Conservation (phyloP, 2,113 vertebrate species). For the Deroptyus accipitrinus region DNA sequence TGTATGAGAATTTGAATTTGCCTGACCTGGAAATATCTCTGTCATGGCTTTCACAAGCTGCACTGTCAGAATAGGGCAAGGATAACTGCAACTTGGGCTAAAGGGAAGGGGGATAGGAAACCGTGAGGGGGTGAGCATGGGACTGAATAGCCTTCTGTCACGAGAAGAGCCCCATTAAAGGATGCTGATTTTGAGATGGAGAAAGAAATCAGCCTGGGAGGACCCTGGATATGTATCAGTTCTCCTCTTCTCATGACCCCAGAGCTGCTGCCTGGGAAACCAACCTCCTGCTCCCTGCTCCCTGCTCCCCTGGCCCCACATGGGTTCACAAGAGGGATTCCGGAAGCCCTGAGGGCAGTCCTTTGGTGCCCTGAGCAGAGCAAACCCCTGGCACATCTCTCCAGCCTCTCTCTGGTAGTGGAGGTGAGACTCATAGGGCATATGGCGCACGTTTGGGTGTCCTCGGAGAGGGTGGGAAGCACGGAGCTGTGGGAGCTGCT, state of each 20-base stretch:
- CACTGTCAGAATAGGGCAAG: slow-evolving; percentile 1
- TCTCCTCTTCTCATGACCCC: neutral
- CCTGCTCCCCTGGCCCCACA: accelerated
- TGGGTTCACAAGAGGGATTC: neutral
- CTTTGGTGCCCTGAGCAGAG: neutral
- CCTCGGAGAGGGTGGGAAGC: accelerated
- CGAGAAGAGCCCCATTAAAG: neutral
- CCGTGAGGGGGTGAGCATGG: neutral
- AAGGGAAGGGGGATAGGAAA: neutral
- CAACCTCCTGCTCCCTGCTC: neutral
- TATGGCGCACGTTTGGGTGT: accelerated
- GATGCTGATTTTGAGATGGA: neutral
- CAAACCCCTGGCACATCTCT: neutral
- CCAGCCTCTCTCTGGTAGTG: neutral
- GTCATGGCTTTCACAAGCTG: slow-evolving; percentile 16
- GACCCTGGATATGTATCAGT: neutral
- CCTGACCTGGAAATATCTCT: slow-evolving; percentile 21
- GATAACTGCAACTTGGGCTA: neutral
- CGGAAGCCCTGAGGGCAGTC: neutral
- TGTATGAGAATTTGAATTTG: neutral
- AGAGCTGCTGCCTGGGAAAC: neutral
- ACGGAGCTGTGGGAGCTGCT: neutral
- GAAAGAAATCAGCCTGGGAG: neutral
- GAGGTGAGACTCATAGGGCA: too few relatives aligned
- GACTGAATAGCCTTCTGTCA: slow-evolving; percentile 3